Conservation (phyloP, 30 jellyfish, hydroid and myxozoan genomes). For the Sanderia malayensis region DNA sequence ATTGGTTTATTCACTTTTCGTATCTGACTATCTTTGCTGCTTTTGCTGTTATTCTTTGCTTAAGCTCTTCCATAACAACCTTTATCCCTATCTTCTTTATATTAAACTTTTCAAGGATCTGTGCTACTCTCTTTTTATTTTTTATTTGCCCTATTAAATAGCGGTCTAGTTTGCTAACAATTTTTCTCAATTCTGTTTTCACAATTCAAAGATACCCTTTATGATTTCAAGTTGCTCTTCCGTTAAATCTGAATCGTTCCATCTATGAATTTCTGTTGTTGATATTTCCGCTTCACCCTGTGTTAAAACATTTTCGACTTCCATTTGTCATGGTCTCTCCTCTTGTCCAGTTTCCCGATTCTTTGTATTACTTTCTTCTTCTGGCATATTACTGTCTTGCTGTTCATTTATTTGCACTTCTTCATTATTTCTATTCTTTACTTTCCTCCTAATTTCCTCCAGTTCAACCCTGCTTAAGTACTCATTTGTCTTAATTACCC, state of each 20-base stretch:
- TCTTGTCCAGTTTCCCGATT: not conserved
- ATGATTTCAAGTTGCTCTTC: conserved; percentile 29
- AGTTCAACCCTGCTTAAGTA: conserved; percentile 12
- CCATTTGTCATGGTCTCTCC: not conserved
- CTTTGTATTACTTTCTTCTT: conserved; percentile 2
- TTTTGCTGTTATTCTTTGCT: conserved; percentile 35
- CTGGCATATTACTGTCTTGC: not conserved
- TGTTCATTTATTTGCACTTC: not conserved
- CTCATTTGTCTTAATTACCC: conserved; percentile 7
- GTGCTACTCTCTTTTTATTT: conserved; percentile 8
- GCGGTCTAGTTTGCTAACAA: conserved; percentile 15
- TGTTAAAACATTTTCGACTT: not conserved
- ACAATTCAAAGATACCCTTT: conserved; percentile 3
- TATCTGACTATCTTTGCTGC: conserved; percentile 20
- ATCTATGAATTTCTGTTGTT: conserved; percentile 7
- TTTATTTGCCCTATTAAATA: not conserved
- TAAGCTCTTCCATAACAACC: conserved; percentile 26
- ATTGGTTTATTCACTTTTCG: conserved; percentile 17
- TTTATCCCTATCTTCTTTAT: not conserved
- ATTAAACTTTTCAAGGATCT: conserved; percentile 7
- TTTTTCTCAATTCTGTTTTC: conserved; percentile 12
- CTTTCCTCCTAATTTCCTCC: conserved; percentile 4
- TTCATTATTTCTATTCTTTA: not conserved
- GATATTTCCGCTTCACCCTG: not conserved
- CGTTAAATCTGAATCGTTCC: too few species aligned